phyloP scores from a whole-genome alignment of 2,888 invertebrate species.

The Abrostola triplasia region DNA sequence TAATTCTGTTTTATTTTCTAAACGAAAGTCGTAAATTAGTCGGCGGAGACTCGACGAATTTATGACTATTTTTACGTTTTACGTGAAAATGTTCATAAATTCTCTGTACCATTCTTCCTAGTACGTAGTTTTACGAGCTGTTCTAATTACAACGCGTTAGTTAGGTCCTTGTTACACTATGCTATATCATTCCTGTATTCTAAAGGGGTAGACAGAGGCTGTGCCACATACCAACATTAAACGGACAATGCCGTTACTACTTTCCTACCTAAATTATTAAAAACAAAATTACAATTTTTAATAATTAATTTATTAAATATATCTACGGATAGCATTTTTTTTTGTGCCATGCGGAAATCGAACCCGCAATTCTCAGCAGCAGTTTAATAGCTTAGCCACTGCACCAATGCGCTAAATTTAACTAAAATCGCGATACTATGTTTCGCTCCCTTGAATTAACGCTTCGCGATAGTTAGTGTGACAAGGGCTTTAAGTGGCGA shows the following conservation, averaged over 20 bases:
- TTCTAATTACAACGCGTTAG: slow-evolving; percentile 51
- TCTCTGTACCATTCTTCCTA: slow-evolving; percentile 34
- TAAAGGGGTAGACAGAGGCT: background rate
- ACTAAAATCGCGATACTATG: too few species aligned
- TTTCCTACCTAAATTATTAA: too few species aligned
- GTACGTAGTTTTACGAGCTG: slow-evolving; percentile 52
- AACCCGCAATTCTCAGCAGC: too few species aligned
- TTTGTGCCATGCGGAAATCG: too few species aligned
- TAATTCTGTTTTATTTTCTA: slow-evolving; percentile 11
- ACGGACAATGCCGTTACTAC: too few species aligned
- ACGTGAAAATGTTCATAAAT: slow-evolving; percentile 44
- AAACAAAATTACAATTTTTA: too few species aligned
- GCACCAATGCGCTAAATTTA: too few species aligned
- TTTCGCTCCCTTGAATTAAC: too few species aligned
- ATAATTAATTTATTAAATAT: too few species aligned
- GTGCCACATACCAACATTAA: background rate
- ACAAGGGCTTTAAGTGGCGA: slow-evolving; percentile 8
- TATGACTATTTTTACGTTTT: slow-evolving; percentile 37
- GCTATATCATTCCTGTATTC: background rate
- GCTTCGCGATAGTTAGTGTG: background rate
- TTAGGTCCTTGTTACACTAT: slow-evolving; percentile 14
- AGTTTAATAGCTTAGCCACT: too few species aligned
- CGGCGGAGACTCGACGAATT: slow-evolving; percentile 1
- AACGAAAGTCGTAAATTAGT: slow-evolving; percentile 22
- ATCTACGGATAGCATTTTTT: too few species aligned